phyloP scores from a whole-genome alignment of 92 coral and sea anemone species.

The Zoanthus gigantus region DNA sequence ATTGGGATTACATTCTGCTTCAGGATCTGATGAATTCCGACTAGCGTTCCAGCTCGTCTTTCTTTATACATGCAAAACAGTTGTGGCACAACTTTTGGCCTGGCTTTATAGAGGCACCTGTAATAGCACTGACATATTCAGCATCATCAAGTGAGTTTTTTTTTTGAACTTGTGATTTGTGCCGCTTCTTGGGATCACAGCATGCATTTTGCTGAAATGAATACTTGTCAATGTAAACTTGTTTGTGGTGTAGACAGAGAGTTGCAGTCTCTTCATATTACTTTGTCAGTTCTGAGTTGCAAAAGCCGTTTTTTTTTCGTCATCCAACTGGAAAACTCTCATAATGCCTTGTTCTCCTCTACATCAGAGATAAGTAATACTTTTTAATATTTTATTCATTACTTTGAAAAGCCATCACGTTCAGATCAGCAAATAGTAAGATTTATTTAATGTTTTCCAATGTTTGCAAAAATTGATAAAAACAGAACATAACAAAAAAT shows the following conservation, averaged over 20 bases:
- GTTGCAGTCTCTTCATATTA: too few relatives aligned
- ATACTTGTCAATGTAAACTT: conserved; percentile 36
- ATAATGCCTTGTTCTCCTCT: conserved; percentile 12
- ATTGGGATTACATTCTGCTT: conserved; percentile 16
- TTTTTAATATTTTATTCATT: conserved; percentile 12
- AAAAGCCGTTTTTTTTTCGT: conserved; percentile 15
- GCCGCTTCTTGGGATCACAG: conserved; percentile 30
- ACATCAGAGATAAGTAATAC: background rate
- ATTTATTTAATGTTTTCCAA: background rate
- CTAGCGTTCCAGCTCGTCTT: conserved; percentile 28
- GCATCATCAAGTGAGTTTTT: conserved; percentile 29
- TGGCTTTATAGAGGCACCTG: conserved; percentile 33
- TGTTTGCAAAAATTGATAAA: background rate
- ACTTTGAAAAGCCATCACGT: background rate
- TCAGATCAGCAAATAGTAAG: background rate
- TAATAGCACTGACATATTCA: conserved; percentile 35
- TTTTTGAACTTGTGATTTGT: conserved; percentile 40
- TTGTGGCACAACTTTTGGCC: conserved; percentile 30
- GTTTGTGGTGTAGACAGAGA: conserved; percentile 26
- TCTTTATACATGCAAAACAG: conserved; percentile 22
- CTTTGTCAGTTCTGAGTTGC: conserved; percentile 32
- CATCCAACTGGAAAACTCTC: conserved; percentile 16
- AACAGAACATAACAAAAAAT: background rate
- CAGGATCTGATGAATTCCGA: conserved; percentile 23
- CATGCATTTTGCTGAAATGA: conserved; percentile 40